These are phyloP conservation scores for Spongilla lacustris DNA, from an alignment of 37 sponge, comb jelly and placozoan genomes.

Conservation along the genomic window DNA sequence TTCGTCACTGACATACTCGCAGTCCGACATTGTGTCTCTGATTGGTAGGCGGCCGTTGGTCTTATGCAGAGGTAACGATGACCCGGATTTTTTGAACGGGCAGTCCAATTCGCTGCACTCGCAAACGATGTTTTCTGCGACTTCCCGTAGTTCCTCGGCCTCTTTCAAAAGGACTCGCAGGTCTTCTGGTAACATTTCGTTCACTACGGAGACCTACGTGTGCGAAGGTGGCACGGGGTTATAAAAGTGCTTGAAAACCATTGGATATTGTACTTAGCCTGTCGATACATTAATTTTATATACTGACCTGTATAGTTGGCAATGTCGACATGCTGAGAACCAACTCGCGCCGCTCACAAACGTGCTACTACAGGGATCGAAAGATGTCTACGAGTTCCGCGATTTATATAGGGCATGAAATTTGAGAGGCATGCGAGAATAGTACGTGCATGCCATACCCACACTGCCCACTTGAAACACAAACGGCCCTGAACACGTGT, in stretches of 20 bases:
- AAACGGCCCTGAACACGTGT: no score
- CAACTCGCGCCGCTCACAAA: no score
- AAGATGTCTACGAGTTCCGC: no score
- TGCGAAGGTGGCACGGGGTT: no score
- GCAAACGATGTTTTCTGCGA: conserved; percentile 14
- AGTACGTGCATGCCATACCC: neutral
- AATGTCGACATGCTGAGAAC: neutral
- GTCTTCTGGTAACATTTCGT: neutral
- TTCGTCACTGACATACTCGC: neutral
- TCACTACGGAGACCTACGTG: neutral
- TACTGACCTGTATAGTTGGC: neutral
- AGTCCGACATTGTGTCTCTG: neutral
- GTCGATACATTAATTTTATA: no score
- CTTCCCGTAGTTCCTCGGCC: conserved; percentile 8
- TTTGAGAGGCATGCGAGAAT: neutral
- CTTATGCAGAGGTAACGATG: neutral
- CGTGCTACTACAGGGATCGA: no score
- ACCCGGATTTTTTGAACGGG: conserved; percentile 19
- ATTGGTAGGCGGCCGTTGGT: neutral
- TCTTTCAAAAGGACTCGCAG: conserved; percentile 23
- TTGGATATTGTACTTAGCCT: no score
- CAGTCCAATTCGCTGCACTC: conserved; percentile 35
- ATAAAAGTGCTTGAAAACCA: no score
- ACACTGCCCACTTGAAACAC: neutral
- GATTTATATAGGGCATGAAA: neutral